Evolutionary conservation across 2,113 vertebrate species (phyloP).

Genomic region (Chrysochloris asiatica): DNA sequence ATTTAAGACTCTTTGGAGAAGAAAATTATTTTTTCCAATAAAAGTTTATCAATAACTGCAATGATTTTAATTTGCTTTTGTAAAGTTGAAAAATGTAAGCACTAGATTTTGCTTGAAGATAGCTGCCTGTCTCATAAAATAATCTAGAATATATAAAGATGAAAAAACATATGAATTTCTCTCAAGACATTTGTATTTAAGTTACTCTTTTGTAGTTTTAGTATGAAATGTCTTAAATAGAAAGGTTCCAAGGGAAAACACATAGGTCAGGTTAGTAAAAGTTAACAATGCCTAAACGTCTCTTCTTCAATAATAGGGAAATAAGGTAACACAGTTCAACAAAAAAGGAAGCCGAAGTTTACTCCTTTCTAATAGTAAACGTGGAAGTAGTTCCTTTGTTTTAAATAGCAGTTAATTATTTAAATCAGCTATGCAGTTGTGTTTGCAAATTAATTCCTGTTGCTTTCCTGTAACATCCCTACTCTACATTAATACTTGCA

Average conservation of each 20-base stretch:
- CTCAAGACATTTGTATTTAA: constrained; percentile 11
- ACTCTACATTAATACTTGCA: constrained; percentile 64
- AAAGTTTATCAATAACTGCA: background rate
- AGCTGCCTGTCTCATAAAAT: constrained; percentile 37
- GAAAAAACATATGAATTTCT: constrained; percentile 11
- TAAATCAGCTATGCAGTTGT: constrained; percentile 46
- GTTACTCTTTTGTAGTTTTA: constrained; percentile 40
- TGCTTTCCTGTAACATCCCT: constrained; percentile 52
- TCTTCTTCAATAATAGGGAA: background rate
- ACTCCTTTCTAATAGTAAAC: constrained; percentile 35
- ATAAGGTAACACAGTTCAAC: background rate
- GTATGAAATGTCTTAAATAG: background rate
- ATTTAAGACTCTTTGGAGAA: background rate
- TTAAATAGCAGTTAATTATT: constrained; percentile 52
- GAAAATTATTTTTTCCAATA: background rate
- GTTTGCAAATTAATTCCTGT: constrained; percentile 44
- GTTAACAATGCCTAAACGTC: background rate
- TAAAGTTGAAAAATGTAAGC: constrained; percentile 23
- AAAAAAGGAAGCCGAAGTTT: constrained; percentile 26
- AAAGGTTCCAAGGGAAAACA: constrained; percentile 15
- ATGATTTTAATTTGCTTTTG: constrained; percentile 28
- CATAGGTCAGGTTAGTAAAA: background rate
- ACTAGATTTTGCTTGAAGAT: constrained; percentile 9
- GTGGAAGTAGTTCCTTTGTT: constrained; percentile 45
- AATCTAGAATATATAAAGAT: constrained; percentile 31